Base-by-base conservation (phyloP, 2,797 vertebrate species). In the Huso huso region DNA sequence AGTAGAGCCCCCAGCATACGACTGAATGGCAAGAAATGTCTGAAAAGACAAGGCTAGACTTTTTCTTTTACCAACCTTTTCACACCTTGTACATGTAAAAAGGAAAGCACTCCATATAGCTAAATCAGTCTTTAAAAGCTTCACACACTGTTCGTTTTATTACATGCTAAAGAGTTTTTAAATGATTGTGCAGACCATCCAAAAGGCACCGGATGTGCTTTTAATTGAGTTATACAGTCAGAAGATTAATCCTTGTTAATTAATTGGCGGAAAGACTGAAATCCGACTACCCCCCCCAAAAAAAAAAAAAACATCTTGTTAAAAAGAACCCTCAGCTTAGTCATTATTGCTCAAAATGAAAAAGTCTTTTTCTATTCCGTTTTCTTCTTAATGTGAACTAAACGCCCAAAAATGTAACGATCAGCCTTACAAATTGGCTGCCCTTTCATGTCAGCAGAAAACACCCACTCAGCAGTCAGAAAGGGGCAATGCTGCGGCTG, bases 371-470 rank as follows among this genome's bases (percentile, higher is more conserved):
- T 66, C 49, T 48, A 7, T 58, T n/a, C 55, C 8, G 9, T 58
- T 58, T 62, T n/a, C 18, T 13, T 62, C 51, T 68, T 55, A 49
- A 53, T 48, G 48, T 53, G 61, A 55, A 50, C 50, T 63, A 68
- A 63, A 63, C 10, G 48, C 23, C 66, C 51, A n/a, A 68, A 62
- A 68, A 48, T 48, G 10, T 68, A 68, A 62, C 48, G 49, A 62
- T 55, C 51, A 53, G 48, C 53, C 63, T 75, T 66, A 74, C 73
- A 76, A 78, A 81, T 72, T 79, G 72, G 62, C 72, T 77, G 77
- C 65, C 78, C 75, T 82, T 82, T 80, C 74, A 76, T 78, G 76
- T 76, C 74, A 79, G 70, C 68, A 70, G 23, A 8, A 66, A 72
- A 75, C 75, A 60, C 73, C 79, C 72, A 79, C 77, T 78, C 78